These are phyloP conservation scores for Triops longicaudatus DNA, from an alignment of 1,140 invertebrate species.

Conservation along the genomic window DNA sequence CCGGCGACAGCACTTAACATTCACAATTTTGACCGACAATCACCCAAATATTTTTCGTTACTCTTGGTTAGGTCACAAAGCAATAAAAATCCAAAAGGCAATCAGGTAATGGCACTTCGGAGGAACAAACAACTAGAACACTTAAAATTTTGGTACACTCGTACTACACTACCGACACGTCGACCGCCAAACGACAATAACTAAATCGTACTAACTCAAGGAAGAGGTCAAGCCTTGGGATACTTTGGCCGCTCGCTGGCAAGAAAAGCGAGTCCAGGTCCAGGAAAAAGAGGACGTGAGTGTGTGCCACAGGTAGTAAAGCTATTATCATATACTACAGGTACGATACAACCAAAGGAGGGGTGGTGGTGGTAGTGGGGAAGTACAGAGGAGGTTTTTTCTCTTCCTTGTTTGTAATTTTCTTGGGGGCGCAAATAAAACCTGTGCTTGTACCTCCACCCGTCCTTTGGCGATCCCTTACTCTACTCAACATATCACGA, in stretches of 20 bases:
- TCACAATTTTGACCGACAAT: not conserved
- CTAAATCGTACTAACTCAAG: not conserved
- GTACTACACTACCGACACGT: not conserved
- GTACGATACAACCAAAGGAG: not conserved
- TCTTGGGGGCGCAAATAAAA: conserved; percentile 1
- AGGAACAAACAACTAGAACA: not conserved
- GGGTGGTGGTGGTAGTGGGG: not conserved
- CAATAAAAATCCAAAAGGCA: not conserved
- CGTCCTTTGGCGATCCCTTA: not conserved
- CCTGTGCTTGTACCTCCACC: not conserved
- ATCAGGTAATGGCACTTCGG: not conserved
- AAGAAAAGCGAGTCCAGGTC: not conserved
- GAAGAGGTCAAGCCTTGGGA: conserved; percentile 14
- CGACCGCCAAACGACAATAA: conserved; percentile 4
- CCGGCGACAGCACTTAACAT: not conserved
- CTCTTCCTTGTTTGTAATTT: not conserved
- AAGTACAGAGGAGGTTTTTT: not conserved
- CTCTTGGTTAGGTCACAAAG: not conserved
- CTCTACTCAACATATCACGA: not conserved
- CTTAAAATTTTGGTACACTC: not conserved
- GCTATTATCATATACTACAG: conserved; percentile 10
- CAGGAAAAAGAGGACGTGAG: conserved; percentile 11
- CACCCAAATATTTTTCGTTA: not conserved
- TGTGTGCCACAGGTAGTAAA: conserved; percentile 14
- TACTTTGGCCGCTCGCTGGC: not conserved